phyloP scores from a whole-genome alignment of 1,140 invertebrate genomes.

The Brachionus manjavacas region DNA sequence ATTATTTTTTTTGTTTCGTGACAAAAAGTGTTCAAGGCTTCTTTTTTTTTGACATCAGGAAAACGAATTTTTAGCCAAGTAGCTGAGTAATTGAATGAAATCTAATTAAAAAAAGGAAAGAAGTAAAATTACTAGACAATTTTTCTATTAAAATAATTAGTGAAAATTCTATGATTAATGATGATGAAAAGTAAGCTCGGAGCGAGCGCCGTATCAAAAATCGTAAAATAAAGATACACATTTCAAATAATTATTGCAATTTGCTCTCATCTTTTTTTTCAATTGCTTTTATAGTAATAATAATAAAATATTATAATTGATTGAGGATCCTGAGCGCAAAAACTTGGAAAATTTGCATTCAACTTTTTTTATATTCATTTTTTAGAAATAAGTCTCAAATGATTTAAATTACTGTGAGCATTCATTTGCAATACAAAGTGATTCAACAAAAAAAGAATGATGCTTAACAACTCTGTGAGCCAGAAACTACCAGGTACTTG shows the following conservation, averaged over 20 bases:
- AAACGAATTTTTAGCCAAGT: not conserved
- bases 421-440: not conserved
- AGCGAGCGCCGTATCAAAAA: not conserved
- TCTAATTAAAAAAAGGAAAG: not conserved
- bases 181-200: not conserved
- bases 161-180: not conserved
- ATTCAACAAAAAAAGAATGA: not conserved
- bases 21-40: not conserved
- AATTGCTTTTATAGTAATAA: not conserved
- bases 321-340: not conserved
- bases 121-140: not conserved
- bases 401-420: conserved; percentile 8
- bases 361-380: not conserved
- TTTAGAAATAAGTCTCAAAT: conserved; percentile 21
- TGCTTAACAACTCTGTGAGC: not conserved
- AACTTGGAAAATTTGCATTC: conserved; percentile 22
- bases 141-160: not conserved
- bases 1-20: not conserved
- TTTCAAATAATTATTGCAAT: conserved; percentile 23
- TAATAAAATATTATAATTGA: conserved; percentile 37
- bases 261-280: conserved; percentile 10
- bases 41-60: not conserved
- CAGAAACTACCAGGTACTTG: not conserved
- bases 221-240: not conserved
- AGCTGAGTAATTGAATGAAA: not conserved